phyloP scores from a whole-genome alignment of 2,113 vertebrate species.

The Neolamprologus longior region DNA sequence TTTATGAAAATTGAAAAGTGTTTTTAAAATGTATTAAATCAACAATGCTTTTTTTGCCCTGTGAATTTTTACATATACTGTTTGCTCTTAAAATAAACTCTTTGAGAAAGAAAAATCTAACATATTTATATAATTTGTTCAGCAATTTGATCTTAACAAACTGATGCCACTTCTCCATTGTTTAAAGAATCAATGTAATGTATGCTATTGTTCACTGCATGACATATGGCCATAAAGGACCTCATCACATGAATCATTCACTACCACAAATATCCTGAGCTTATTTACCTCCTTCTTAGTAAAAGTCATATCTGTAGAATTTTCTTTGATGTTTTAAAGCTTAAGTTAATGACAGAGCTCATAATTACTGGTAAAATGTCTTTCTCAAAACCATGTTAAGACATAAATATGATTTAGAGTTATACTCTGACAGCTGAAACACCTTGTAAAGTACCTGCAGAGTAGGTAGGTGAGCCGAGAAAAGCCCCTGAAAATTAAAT shows the following conservation, averaged over 20 bases:
- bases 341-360: not conserved
- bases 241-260: not conserved
- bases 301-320: not conserved
- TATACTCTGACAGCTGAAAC: not conserved
- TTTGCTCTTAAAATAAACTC: not conserved
- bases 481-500: rapidly evolving
- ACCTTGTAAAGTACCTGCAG: rapidly evolving
- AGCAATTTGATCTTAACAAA: not conserved
- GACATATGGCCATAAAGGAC: not conserved
- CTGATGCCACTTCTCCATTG: not conserved
- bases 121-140: not conserved
- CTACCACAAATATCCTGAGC: not conserved
- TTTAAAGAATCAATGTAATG: not conserved
- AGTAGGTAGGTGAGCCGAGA: rapidly evolving
- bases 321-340: not conserved
- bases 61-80: not conserved
- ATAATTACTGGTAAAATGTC: not conserved
- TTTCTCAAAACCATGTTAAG: not conserved
- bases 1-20: rapidly evolving
- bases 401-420: not conserved
- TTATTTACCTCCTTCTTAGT: not conserved
- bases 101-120: not conserved
- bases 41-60: rapidly evolving
- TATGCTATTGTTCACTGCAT: not conserved
- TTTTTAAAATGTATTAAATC: not conserved